Conservation (phyloP, 2,888 invertebrate species). For the Brachylomia viminalis region DNA sequence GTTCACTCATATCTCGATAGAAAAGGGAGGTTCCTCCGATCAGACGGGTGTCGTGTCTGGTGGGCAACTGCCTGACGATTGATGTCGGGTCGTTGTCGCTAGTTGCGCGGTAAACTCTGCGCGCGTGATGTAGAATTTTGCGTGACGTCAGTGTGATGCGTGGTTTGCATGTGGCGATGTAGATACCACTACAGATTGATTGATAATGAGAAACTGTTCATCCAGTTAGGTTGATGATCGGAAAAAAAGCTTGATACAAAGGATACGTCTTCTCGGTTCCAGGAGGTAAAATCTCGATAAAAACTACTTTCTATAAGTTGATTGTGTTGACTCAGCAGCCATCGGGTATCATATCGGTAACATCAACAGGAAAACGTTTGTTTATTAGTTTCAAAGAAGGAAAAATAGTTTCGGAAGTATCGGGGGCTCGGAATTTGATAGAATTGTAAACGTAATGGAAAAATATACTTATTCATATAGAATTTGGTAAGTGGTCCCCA, state of each 20-base stretch:
- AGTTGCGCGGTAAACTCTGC: too few relatives aligned
- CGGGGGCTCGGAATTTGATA: slow-evolving; percentile 20
- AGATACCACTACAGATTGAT: too few relatives aligned
- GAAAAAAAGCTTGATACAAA: background rate
- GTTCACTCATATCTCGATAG: too few relatives aligned
- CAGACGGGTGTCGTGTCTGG: too few relatives aligned
- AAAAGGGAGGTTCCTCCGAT: too few relatives aligned
- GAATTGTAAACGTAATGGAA: slow-evolving; percentile 21
- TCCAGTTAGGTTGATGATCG: too few relatives aligned
- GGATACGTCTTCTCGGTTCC: background rate
- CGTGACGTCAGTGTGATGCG: too few relatives aligned
- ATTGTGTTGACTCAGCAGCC: slow-evolving; percentile 1
- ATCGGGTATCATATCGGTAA: background rate
- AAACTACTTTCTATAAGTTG: background rate
- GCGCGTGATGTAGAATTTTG: too few relatives aligned
- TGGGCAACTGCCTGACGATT: too few relatives aligned
- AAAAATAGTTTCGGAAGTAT: slow-evolving; percentile 40
- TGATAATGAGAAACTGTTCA: too few relatives aligned
- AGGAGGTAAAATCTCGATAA: background rate
- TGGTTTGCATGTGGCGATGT: too few relatives aligned
- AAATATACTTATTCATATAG: slow-evolving; percentile 1
- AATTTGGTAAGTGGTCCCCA: background rate
- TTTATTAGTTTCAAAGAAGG: slow-evolving; percentile 21
- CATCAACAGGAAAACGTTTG: slow-evolving; percentile 45
- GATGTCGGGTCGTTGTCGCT: too few relatives aligned